Evolutionary conservation across 2,797 vertebrate genomes (phyloP).

Genomic region (Sparidentex hasta): DNA sequence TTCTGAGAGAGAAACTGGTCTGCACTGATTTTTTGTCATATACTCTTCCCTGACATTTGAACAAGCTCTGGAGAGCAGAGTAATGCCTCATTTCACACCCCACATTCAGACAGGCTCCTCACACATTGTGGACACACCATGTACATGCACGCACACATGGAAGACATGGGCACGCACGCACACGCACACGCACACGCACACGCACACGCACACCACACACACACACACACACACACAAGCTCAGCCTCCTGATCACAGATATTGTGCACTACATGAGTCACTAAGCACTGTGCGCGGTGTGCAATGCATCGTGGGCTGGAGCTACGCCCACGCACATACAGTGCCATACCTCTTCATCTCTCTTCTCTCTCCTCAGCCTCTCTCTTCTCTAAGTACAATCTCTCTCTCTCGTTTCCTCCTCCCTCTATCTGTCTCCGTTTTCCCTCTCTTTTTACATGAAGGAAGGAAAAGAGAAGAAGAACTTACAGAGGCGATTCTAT

Average conservation of each 20-base stretch:
- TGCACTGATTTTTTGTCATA: slow-evolving; percentile 48
- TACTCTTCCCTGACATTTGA: slow-evolving; percentile 71
- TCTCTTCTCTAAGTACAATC: slow-evolving; percentile 43
- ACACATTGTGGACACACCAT: slow-evolving; percentile 55
- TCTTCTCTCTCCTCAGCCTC: slow-evolving; percentile 55
- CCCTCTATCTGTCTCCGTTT: slow-evolving; percentile 33
- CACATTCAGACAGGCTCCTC: slow-evolving; percentile 65
- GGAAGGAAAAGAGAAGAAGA: slow-evolving; percentile 46
- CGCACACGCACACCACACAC: slow-evolving; percentile 2
- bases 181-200: slow-evolving; percentile 61
- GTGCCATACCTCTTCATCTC: slow-evolving; percentile 75
- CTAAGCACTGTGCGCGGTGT: slow-evolving; percentile 82
- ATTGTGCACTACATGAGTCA: slow-evolving; percentile 83
- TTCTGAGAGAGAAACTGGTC: slow-evolving; percentile 45
- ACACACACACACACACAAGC: slow-evolving; percentile 56
- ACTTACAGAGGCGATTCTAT: slow-evolving; percentile 61
- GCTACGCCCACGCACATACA: slow-evolving; percentile 84
- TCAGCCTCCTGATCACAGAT: slow-evolving; percentile 78
- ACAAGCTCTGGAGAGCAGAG: slow-evolving; percentile 63
- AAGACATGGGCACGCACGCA: background rate
- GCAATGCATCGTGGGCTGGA: slow-evolving; percentile 83
- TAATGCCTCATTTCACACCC: slow-evolving; percentile 75
- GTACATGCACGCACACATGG: slow-evolving; percentile 40
- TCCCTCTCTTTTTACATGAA: slow-evolving; percentile 56
- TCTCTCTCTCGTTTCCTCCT: slow-evolving; percentile 39